A percentile compares a stretch with the other conserved stretches of the same genome.
These are phyloP conservation scores for Megaceryle torquata DNA, from an alignment of 2,113 vertebrate genomes.

Conservation along the genomic window DNA sequence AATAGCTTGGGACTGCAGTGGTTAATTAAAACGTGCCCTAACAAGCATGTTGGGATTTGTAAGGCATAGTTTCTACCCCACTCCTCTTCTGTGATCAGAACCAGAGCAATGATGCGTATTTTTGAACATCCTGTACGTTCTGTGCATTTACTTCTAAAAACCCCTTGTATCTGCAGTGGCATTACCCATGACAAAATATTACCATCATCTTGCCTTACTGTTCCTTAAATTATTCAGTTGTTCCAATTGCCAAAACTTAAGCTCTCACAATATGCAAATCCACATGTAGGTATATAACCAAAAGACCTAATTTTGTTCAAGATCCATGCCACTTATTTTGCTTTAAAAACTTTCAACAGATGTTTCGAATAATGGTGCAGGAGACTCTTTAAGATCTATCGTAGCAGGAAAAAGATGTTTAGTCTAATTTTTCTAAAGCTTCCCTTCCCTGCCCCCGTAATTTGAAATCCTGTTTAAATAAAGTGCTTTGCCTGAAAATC, in stretches of 20 bases:
- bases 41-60: neutral
- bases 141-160: neutral
- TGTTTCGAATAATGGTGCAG: neutral
- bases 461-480: neutral
- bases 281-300: neutral
- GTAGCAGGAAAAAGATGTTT: neutral
- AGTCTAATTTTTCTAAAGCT: neutral
- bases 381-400: neutral
- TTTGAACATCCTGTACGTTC: neutral
- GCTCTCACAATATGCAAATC: neutral
- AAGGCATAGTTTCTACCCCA: neutral
- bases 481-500: neutral
- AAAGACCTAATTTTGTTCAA: neutral
- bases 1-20: neutral
- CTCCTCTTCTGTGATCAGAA: neutral
- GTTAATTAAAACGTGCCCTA: neutral
- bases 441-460: neutral
- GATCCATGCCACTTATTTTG: neutral
- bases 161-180: no score
- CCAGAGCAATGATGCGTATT: neutral
- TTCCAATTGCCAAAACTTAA: neutral
- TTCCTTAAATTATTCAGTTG: neutral
- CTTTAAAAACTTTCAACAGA: neutral
- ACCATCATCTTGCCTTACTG: fast-evolving
- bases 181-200: neutral